A percentile compares a stretch with the other conserved stretches of the same genome.
Conservation (phyloP, 1,140 invertebrate species). For the Gryllus bimaculatus region DNA sequence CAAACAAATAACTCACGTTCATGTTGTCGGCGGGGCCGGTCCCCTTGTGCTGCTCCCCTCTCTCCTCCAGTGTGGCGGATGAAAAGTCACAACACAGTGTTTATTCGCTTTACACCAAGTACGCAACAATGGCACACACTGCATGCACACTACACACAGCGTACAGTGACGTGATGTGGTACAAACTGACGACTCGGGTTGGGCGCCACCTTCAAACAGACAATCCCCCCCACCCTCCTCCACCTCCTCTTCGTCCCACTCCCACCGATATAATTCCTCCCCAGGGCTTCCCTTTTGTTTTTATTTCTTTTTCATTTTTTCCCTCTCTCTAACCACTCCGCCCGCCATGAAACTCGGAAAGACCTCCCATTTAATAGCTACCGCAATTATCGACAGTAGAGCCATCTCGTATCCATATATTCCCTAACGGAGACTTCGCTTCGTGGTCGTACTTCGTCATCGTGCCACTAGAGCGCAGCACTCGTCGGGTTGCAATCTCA, state of each 20-base stretch:
- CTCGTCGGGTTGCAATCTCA: neutral
- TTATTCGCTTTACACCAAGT: neutral
- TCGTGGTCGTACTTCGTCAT: neutral
- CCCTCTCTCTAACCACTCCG: constrained; percentile 10
- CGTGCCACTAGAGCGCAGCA: neutral
- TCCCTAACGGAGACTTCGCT: neutral
- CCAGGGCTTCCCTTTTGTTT: constrained; percentile 14
- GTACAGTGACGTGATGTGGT: constrained; percentile 11
- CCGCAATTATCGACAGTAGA: constrained; percentile 12
- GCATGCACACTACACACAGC: constrained; percentile 6
- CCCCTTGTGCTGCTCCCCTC: neutral
- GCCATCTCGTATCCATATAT: constrained; percentile 10
- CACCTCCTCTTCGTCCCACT: neutral
- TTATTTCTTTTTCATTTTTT: neutral
- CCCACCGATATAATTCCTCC: constrained; percentile 15
- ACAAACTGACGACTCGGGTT: constrained; percentile 13
- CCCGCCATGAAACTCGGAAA: constrained; percentile 14
- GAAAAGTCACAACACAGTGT: neutral
- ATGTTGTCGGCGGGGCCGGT: constrained; percentile 9
- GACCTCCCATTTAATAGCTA: constrained; percentile 15
- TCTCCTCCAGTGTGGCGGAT: constrained; percentile 10
- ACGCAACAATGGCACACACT: neutral
- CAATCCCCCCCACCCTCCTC: neutral
- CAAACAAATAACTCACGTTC: constrained; percentile 8
- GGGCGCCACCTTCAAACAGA: constrained; percentile 6